Evolutionary conservation across 30 jellyfish, hydroid and myxozoan genomes (phyloP), one percentile per base, ranked within the genome.

Genomic region (Chrysaora quinquecirrha): DNA sequence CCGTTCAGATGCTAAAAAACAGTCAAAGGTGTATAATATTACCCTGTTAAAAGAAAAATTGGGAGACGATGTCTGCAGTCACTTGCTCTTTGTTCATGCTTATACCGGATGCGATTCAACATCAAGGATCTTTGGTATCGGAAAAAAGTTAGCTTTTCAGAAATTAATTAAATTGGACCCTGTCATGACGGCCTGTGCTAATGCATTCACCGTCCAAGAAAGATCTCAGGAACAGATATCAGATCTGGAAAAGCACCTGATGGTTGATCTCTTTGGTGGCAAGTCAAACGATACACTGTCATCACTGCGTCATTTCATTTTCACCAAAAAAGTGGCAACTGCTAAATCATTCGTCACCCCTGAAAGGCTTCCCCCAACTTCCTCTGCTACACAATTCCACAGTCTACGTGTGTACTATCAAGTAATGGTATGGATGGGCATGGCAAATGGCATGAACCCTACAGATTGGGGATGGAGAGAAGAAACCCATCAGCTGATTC

Each of bases 271-370:
- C 54, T 38, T 38, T 38, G 54, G 54, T 38, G 54, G 54, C 54
- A 38, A 38, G 54, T 14, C 54, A 14, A 38, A 38, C 54, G 54
- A 38, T 38, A 38, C 54, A 38, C 54, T 38, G 54, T 38, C 54
- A 38, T 38, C 54, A 38, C 54, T 38, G 54, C 54, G 54, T 38
- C 54, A 38, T 38, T 38, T 38, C 54, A 38, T 38, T 38, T 38
- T 38, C 54, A 38, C 54, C 54, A 38, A 38, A 38, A 38, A 38
- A 38, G 54, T 38, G 54, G 54, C 54, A 38, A 38, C 54, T 38
- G 54, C 54, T 38, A 38, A 38, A 38, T 38, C 54, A 38, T 38
- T 38, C 54, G 54, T 38, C 54, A 38, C 54, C 54, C 54, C 54
- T 38, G 54, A 38, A 38, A 38, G 54, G 54, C 54, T 38, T 6